Conservation (phyloP, 2,888 invertebrate species). For the Heterodera filipjevi region DNA sequence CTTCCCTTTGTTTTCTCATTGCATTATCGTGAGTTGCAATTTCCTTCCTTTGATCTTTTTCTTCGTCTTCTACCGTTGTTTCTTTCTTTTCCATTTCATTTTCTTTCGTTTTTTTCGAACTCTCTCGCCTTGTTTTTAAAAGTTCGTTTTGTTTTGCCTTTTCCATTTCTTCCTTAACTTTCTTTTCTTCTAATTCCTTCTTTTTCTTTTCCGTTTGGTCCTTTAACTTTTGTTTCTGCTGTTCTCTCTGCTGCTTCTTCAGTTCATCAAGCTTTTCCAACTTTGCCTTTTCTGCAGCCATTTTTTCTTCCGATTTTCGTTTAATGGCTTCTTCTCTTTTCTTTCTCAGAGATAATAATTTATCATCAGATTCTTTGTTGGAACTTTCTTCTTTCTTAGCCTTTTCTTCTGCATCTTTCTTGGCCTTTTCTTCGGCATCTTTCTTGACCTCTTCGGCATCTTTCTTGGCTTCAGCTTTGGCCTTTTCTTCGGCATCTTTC, state of each 20-base stretch:
- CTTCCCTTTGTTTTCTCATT: too few relatives aligned
- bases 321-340: slow-evolving; percentile 22
- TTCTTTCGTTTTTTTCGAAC: neutral
- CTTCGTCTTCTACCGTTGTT: neutral
- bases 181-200: neutral
- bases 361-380: neutral
- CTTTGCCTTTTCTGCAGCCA: slow-evolving; percentile 25
- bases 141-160: neutral
- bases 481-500: slow-evolving; percentile 30
- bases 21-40: too few relatives aligned
- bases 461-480: slow-evolving; percentile 3
- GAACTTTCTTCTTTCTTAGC: neutral
- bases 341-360: slow-evolving; percentile 14
- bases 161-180: neutral
- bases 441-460: slow-evolving; percentile 8
- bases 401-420: slow-evolving; percentile 12
- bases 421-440: slow-evolving; percentile 19
- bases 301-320: slow-evolving; percentile 27
- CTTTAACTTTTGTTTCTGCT: slow-evolving; percentile 11
- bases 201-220: slow-evolving; percentile 1
- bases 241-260: neutral
- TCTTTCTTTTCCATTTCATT: neutral
- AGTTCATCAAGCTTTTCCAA: slow-evolving; percentile 16
- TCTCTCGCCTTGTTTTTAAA: slow-evolving; percentile 12
- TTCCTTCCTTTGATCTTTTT: too few relatives aligned